phyloP scores from a whole-genome alignment of 2,888 invertebrate genomes.

The Micoletzkya japonica region DNA sequence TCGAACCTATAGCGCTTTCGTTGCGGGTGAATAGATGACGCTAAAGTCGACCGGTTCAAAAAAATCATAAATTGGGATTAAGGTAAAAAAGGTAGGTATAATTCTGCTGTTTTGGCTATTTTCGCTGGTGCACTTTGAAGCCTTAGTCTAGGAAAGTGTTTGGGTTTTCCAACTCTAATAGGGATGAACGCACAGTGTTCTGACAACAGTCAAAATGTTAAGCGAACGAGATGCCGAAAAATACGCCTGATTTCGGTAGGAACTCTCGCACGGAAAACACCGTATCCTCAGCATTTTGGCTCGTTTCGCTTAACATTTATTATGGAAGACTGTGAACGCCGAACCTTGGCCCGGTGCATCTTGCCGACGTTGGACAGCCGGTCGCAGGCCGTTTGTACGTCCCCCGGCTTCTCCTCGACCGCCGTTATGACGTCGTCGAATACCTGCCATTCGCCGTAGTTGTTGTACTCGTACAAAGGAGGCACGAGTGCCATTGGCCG shows the following conservation, averaged over 20 bases:
- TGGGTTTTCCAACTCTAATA: neutral
- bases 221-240: neutral
- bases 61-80: too few species aligned
- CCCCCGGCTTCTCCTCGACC: slow-evolving; percentile 60
- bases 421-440: slow-evolving; percentile 62
- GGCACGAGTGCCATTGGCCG: neutral
- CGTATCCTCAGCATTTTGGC: too few species aligned
- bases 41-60: too few species aligned
- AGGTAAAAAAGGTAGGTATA: too few species aligned
- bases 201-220: too few species aligned
- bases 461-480: neutral
- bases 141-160: too few species aligned
- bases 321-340: neutral
- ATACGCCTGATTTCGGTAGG: neutral
- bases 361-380: slow-evolving; percentile 56
- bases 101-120: too few species aligned
- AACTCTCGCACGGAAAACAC: too few species aligned
- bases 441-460: slow-evolving; percentile 41
- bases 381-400: slow-evolving; percentile 55
- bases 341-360: slow-evolving; percentile 59
- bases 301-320: too few species aligned
- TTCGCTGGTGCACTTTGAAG: too few species aligned
- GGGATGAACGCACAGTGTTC: neutral
- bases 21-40: too few species aligned
- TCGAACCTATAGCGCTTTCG: too few species aligned